Evolutionary conservation across 2,888 invertebrate genomes (phyloP).

Genomic region (Hecatera dysodea): DNA sequence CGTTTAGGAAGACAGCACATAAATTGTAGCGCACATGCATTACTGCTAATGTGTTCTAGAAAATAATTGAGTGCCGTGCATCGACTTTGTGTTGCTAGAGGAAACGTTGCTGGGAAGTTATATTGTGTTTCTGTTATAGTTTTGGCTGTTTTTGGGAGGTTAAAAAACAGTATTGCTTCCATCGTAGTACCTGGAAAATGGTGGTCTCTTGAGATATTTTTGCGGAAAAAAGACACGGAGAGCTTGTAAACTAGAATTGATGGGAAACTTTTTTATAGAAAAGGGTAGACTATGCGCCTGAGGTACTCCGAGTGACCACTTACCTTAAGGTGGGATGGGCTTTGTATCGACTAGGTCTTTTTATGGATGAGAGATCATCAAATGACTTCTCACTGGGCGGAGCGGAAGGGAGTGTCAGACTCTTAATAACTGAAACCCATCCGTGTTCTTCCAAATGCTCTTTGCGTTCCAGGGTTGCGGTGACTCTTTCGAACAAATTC

Average conservation of each 20-base stretch:
- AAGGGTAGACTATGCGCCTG: neutral
- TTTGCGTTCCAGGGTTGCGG: too few species aligned
- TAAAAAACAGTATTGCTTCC: neutral
- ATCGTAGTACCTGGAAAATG: neutral
- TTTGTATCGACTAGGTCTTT: too few species aligned
- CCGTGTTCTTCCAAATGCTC: too few species aligned
- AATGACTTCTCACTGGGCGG: too few species aligned
- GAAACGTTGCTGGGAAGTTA: neutral
- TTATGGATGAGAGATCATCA: too few species aligned
- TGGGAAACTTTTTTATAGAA: neutral
- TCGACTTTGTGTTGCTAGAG: conserved; percentile 43
- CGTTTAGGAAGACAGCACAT: conserved; percentile 65
- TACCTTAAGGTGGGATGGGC: too few species aligned
- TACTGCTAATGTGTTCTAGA: conserved; percentile 69
- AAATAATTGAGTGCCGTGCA: conserved; percentile 68
- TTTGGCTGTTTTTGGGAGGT: neutral
- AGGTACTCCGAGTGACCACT: too few species aligned
- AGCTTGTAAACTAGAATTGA: neutral
- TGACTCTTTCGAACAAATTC: too few species aligned
- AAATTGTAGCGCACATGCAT: conserved; percentile 69
- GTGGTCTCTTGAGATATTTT: neutral
- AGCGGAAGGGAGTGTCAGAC: too few species aligned
- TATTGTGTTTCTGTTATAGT: neutral
- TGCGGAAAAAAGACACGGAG: neutral
- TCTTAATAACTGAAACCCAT: too few species aligned